phyloP scores from a whole-genome alignment of 1,140 invertebrate genomes.

The Acromyrmex charruanus region DNA sequence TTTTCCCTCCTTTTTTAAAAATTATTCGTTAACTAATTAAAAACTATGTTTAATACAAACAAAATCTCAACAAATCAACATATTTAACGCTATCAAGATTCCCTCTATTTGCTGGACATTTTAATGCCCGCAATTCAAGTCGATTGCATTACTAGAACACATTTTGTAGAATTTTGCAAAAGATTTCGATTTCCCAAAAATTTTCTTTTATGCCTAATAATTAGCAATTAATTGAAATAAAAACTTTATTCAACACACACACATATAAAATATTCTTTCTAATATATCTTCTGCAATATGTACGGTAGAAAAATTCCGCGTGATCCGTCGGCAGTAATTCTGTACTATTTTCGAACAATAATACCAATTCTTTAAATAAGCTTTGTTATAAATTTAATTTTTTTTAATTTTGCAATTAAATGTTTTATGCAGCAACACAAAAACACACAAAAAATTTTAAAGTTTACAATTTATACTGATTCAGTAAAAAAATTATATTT shows the following conservation, averaged over 20 bases:
- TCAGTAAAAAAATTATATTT: not conserved
- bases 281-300: not conserved
- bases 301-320: not conserved
- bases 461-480: not conserved
- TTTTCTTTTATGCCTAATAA: not conserved
- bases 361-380: not conserved
- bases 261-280: not conserved
- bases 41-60: not conserved
- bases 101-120: not conserved
- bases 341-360: not conserved
- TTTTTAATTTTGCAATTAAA: constrained; percentile 3
- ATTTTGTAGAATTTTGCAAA: not conserved
- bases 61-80: not conserved
- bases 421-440: not conserved
- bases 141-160: not conserved
- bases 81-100: constrained; percentile 2
- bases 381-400: not conserved
- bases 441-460: not conserved
- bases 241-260: too few relatives aligned
- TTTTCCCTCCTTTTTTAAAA: not conserved
- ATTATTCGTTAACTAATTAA: not conserved
- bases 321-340: not conserved
- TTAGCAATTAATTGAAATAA: not conserved
- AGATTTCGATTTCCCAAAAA: not conserved
- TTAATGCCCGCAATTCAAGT: constrained; percentile 9